Conservation (phyloP, 2,888 invertebrate genomes). For the Phania funesta region DNA sequence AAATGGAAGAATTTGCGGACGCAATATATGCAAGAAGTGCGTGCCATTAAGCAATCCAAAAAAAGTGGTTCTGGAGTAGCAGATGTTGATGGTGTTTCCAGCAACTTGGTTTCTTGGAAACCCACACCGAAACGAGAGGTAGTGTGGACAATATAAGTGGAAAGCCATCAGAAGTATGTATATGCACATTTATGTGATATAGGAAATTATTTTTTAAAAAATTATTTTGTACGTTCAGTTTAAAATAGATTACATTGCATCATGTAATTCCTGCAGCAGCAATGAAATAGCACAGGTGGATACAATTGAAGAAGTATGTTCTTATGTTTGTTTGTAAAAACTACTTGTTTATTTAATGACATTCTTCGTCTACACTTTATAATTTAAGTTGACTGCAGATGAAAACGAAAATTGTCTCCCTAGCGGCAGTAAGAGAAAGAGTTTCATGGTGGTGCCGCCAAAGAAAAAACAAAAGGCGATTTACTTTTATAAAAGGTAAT, state of each 20-base stretch:
- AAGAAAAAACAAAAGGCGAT: not conserved
- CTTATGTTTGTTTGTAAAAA: no score
- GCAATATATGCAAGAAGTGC: not conserved
- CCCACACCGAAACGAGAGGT: constrained; percentile 2
- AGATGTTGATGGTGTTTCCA: constrained; percentile 5
- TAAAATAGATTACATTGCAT: not conserved
- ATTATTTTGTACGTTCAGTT: constrained; percentile 7
- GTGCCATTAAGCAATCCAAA: not conserved
- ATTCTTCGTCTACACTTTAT: no score
- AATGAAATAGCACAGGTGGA: not conserved
- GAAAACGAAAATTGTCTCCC: not conserved
- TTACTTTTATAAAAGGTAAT: not conserved
- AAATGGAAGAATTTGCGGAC: not conserved
- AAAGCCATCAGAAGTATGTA: not conserved
- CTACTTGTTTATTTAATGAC: not conserved
- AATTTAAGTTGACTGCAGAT: no score
- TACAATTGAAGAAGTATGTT: no score
- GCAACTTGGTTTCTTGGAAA: constrained; percentile 11
- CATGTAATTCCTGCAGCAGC: constrained; percentile 6
- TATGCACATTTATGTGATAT: not conserved
- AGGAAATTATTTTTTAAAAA: not conserved
- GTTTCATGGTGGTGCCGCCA: constrained; percentile 8
- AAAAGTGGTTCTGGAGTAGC: not conserved
- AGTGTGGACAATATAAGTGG: not conserved
- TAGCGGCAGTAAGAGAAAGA: constrained; percentile 8